Conservation (phyloP, 2,797 vertebrate species). For the Poeciliopsis paucimaculata region DNA sequence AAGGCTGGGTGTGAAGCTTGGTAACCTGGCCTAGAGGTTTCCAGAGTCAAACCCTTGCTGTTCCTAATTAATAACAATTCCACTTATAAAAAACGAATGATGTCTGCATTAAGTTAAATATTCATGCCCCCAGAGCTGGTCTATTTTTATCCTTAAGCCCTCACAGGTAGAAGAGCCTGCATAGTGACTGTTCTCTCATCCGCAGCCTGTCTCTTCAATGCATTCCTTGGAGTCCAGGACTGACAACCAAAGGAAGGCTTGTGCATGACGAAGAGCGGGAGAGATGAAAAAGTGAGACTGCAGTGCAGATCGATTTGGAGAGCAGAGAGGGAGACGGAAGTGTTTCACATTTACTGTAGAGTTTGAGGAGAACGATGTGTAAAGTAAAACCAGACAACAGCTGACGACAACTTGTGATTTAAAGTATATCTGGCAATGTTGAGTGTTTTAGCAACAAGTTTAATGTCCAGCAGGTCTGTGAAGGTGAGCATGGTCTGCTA, state of each 20-base stretch:
- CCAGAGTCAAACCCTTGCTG: slow-evolving; percentile 26
- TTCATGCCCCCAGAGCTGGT: slow-evolving; percentile 72
- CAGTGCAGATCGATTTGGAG: slow-evolving; percentile 18
- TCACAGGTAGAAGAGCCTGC: slow-evolving; percentile 70
- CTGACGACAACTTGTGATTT: slow-evolving; percentile 15
- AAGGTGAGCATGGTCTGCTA: slow-evolving; percentile 8
- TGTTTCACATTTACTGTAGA: slow-evolving; percentile 18
- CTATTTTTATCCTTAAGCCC: slow-evolving; percentile 78
- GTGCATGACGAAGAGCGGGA: slow-evolving; percentile 35
- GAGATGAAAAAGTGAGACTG: slow-evolving; percentile 32
- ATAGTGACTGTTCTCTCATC: slow-evolving; percentile 70
- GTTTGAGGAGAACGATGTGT: not conserved
- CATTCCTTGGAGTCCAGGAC: slow-evolving; percentile 45
- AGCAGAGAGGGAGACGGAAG: slow-evolving; percentile 23
- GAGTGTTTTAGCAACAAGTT: slow-evolving; percentile 11
- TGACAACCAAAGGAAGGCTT: slow-evolving; percentile 43
- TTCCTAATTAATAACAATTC: slow-evolving; percentile 40
- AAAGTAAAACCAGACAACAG: not conserved
- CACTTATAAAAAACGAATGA: slow-evolving; percentile 41
- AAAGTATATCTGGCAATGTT: slow-evolving; percentile 2
- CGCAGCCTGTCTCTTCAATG: slow-evolving; percentile 56
- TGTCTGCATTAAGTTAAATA: slow-evolving; percentile 81
- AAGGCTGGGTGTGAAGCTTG: slow-evolving; percentile 37
- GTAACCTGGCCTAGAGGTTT: slow-evolving; percentile 54
- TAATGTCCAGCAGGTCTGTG: slow-evolving; percentile 6